phyloP scores from a whole-genome alignment of 2,113 vertebrate genomes.

The Xiphophorus maculatus region DNA sequence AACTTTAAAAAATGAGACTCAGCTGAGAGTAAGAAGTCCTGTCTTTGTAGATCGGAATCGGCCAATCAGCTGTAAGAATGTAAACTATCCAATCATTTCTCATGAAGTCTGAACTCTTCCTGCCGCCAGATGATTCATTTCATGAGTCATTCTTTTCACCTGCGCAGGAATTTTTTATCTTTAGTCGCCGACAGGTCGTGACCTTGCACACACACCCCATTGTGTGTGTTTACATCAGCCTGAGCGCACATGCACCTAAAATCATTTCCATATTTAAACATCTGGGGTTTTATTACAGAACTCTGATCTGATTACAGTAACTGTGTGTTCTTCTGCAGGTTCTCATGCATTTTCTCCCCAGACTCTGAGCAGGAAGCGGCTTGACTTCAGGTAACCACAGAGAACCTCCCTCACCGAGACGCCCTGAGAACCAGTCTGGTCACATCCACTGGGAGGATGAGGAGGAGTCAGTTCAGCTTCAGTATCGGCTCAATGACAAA shows the following conservation, averaged over 20 bases:
- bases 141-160: background rate
- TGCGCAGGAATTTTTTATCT: background rate
- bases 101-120: background rate
- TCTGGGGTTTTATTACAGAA: background rate
- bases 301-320: background rate
- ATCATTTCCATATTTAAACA: background rate
- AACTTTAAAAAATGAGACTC: no score
- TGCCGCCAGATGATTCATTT: background rate
- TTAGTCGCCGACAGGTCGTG: background rate
- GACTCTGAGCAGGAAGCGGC: background rate
- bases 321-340: background rate
- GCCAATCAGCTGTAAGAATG: background rate
- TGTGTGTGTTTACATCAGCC: background rate
- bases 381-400: constrained; percentile 9
- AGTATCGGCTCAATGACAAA: background rate
- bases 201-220: background rate
- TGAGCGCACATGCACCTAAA: no score
- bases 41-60: background rate
- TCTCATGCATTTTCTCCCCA: background rate
- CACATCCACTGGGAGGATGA: background rate
- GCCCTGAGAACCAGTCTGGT: background rate
- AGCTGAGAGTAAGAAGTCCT: background rate
- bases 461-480: background rate
- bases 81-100: background rate
- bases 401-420: background rate